Evolutionary conservation across 2,888 invertebrate species (phyloP).

Genomic region (Synergus umbraculus): DNA sequence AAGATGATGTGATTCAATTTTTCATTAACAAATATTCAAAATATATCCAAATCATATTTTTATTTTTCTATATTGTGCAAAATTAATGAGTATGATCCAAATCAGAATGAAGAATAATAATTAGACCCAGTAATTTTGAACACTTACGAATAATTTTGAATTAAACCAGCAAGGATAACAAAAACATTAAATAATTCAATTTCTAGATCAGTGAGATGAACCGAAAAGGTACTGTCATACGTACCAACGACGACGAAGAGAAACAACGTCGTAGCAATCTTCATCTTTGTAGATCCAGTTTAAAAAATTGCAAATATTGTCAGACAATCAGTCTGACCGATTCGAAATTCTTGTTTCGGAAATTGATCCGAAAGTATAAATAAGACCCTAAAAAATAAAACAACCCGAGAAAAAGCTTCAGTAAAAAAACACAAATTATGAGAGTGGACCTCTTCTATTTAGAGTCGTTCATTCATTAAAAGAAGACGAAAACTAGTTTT

Average conservation of each 20-base stretch:
- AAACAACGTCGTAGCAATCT: slow-evolving; percentile 70
- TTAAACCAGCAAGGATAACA: background rate
- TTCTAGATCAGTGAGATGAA: background rate
- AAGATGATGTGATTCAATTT: background rate
- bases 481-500: background rate
- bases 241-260: slow-evolving; percentile 72
- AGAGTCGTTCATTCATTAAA: background rate
- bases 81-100: background rate
- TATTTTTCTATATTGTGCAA: background rate
- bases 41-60: background rate
- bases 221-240: slow-evolving; percentile 54
- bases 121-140: background rate
- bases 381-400: background rate
- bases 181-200: background rate
- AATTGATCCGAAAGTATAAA: background rate
- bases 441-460: background rate
- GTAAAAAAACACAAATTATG: background rate
- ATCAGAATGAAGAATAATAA: background rate
- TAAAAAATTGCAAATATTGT: slow-evolving; percentile 40
- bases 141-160: background rate
- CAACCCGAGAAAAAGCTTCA: background rate
- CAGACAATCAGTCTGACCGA: slow-evolving; percentile 41
- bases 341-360: background rate
- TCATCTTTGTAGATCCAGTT: slow-evolving; percentile 65
- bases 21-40: background rate